Base-by-base conservation (phyloP, 1,140 invertebrate genomes). In the Hesperophylax magnus region DNA sequence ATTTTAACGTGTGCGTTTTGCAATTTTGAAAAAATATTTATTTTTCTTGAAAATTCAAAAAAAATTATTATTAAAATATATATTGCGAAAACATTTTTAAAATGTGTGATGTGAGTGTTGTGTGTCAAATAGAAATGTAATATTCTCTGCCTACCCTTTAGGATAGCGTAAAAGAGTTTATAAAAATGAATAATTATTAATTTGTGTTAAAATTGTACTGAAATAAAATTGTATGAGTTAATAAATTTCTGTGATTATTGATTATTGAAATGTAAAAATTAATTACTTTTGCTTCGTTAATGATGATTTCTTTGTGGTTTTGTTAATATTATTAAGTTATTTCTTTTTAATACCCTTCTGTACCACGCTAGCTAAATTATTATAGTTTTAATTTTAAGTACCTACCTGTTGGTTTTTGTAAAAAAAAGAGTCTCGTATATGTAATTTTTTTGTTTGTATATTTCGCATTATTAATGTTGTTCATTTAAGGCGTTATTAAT, bases 71-170 rank as follows among this genome's bases (percentile, higher is more conserved):
- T 61, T 61, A 61, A 61, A 24, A 61, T 24, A 61, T 20, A 18
- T 61, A 61, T 11, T 22, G 58, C 20, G 58, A 20, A 22, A 24
- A 22, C 58, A 22, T 61, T 22, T 61, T 3, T 61, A 24, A 61
- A 61, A 61, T 61, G 39, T 47, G 39, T 47, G 39, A 61, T 61
- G 24, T 24, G 58, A 24, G 18, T 61, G 58, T 61, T 7, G 58
- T 61, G 58, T 61, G 58, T 61, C 58, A 61, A 61, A 61, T 58
- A 61, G 58, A 61, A 61, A 61, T 61, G 58, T 61, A 61, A 61
- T 61, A 24, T 61, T 61, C 58, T 61, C 58, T 18, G 58, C 18
- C 24, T 47, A 47, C 39, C 39, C 39, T 47, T 47, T 47, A 47
- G 39, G 58, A 20, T 24, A 20, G 11, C 58, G 58, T 61, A 47